phyloP scores from a whole-genome alignment of 1,140 invertebrate species.

The Anoplophora glabripennis region DNA sequence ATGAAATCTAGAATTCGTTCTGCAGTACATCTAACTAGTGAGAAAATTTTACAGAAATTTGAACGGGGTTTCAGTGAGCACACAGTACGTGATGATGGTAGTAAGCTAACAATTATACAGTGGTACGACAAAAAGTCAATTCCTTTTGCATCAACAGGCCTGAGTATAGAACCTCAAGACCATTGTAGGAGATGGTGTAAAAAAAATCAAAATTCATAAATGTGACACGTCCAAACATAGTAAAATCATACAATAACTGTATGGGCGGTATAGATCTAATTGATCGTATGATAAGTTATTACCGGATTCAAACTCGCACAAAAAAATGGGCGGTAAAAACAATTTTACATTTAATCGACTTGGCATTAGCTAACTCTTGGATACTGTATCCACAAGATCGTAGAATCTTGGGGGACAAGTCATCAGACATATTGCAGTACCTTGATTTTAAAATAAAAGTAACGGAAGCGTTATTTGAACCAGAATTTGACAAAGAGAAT shows the following conservation, averaged over 20 bases:
- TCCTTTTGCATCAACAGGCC: slow-evolving; percentile 19
- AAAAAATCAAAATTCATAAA: slow-evolving; percentile 39
- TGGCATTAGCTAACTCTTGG: slow-evolving; percentile 13
- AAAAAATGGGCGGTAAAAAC: slow-evolving; percentile 25
- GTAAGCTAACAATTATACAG: slow-evolving; percentile 24
- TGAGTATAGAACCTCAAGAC: slow-evolving; percentile 20
- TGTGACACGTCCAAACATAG: slow-evolving; percentile 41
- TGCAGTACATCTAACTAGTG: slow-evolving; percentile 17
- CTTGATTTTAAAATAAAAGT: no score
- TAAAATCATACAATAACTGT: slow-evolving; percentile 46
- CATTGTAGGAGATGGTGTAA: slow-evolving; percentile 39
- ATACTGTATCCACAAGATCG: no score
- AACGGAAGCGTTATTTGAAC: no score
- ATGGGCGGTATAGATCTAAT: slow-evolving; percentile 48
- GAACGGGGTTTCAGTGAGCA: slow-evolving; percentile 14
- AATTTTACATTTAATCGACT: slow-evolving; percentile 22
- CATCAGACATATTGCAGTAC: no score
- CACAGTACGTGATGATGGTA: slow-evolving; percentile 12
- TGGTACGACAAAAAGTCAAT: slow-evolving; percentile 25
- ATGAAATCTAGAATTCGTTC: slow-evolving; percentile 9
- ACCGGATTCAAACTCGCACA: slow-evolving; percentile 16
- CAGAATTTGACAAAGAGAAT: no score
- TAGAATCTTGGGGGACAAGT: no score
- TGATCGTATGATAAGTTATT: slow-evolving; percentile 32
- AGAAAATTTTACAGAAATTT: slow-evolving; percentile 17